phyloP scores from a whole-genome alignment of 2,888 invertebrate genomes.

The Andrena hattorfiana region DNA sequence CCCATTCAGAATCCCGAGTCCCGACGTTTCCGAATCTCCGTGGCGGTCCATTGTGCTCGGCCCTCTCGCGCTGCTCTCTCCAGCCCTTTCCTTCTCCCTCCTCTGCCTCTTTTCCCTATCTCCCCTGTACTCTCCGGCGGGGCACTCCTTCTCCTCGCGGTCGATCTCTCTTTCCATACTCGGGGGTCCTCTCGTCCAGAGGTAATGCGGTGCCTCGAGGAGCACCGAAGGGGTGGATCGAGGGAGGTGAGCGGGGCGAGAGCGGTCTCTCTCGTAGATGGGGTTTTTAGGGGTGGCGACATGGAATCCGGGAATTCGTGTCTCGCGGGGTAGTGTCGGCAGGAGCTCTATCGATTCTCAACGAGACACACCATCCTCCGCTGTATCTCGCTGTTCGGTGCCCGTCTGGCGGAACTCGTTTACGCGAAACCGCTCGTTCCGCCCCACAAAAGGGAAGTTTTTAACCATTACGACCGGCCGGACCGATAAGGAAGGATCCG shows the following conservation, averaged over 20 bases:
- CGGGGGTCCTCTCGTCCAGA: constrained; percentile 72
- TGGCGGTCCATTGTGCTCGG: constrained; percentile 78
- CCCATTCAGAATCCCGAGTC: constrained; percentile 79
- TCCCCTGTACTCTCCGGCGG: constrained; percentile 41
- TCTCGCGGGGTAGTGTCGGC: constrained; percentile 77
- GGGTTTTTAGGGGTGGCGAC: constrained; percentile 78
- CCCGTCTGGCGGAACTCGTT: constrained; percentile 49
- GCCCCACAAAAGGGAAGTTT: constrained; percentile 38
- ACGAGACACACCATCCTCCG: constrained; percentile 77
- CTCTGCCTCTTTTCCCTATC: constrained; percentile 40
- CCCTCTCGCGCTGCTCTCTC: constrained; percentile 64
- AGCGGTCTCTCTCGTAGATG: constrained; percentile 69
- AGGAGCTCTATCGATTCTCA: constrained; percentile 81
- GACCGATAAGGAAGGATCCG: constrained; percentile 36
- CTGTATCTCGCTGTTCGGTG: constrained; percentile 68
- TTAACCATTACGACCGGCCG: constrained; percentile 15
- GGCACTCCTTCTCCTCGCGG: constrained; percentile 42
- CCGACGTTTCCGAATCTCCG: constrained; percentile 83
- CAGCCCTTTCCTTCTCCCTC: constrained; percentile 50
- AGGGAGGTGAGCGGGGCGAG: constrained; percentile 57
- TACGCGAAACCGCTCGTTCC: constrained; percentile 46
- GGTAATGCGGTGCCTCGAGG: constrained; percentile 71
- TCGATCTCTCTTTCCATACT: constrained; percentile 67
- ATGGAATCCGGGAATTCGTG: constrained; percentile 80
- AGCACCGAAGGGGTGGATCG: constrained; percentile 68